Conservation (phyloP, 2,888 invertebrate genomes). For the Meloe dianella region DNA sequence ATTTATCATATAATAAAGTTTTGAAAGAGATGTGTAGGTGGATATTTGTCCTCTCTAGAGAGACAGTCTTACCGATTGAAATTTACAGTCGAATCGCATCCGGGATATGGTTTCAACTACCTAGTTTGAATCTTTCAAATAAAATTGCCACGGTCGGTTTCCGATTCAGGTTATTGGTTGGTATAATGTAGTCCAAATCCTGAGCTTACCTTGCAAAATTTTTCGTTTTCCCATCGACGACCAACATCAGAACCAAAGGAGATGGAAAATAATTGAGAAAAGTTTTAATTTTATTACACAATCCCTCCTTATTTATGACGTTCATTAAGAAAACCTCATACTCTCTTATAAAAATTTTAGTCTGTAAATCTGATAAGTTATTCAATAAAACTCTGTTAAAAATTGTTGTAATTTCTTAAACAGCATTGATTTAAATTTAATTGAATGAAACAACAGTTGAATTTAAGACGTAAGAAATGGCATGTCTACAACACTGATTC, state of each 20-base stretch:
- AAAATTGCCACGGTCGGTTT: constrained; percentile 41
- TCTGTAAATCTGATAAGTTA: neutral
- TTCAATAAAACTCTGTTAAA: neutral
- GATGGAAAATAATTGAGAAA: constrained; percentile 9
- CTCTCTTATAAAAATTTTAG: neutral
- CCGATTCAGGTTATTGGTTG: constrained; percentile 39
- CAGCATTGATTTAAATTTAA: constrained; percentile 16
- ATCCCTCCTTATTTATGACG: constrained; percentile 23
- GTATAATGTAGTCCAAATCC: constrained; percentile 33
- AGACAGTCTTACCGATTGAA: constrained; percentile 44
- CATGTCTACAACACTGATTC: constrained; percentile 42
- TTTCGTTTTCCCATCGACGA: constrained; percentile 16
- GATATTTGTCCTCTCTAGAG: constrained; percentile 41
- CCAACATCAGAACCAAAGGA: neutral
- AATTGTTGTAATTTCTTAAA: neutral
- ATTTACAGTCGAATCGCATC: constrained; percentile 46
- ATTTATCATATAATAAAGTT: constrained; percentile 50
- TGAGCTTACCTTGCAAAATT: constrained; percentile 37
- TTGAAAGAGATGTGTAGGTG: constrained; percentile 42
- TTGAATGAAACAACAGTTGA: constrained; percentile 35
- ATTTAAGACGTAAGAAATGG: constrained; percentile 42
- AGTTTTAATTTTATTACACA: constrained; percentile 34
- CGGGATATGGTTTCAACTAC: constrained; percentile 41
- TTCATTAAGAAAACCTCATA: constrained; percentile 20
- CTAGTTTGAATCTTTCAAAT: constrained; percentile 45